Conservation (phyloP, 1,140 invertebrate species). For the Papilio polytes region DNA sequence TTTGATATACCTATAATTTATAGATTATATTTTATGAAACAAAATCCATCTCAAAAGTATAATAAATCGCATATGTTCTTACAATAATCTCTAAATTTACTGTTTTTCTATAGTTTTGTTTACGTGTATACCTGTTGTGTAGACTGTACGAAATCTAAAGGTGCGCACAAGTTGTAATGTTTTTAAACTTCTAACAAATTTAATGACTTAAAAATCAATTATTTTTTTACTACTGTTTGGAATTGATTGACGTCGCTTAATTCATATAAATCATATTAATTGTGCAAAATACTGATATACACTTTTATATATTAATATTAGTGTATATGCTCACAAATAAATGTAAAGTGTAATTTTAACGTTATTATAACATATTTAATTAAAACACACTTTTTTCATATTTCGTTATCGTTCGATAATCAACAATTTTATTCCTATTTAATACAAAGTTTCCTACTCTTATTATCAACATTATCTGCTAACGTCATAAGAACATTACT, state of each 20-base stretch:
- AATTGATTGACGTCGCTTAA: constrained; percentile 21
- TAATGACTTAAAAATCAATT: constrained; percentile 37
- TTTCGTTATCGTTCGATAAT: neutral
- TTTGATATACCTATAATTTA: neutral
- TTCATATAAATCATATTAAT: constrained; percentile 37
- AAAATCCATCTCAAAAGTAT: too few relatives aligned
- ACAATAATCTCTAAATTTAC: neutral
- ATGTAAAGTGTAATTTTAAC: neutral
- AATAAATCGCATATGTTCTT: neutral
- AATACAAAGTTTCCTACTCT: neutral
- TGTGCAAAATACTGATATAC: constrained; percentile 31
- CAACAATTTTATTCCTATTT: neutral
- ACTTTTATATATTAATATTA: constrained; percentile 29
- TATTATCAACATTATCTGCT: too few relatives aligned
- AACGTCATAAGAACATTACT: too few relatives aligned
- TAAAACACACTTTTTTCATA: neutral
- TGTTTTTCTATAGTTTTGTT: neutral
- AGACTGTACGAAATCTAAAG: constrained; percentile 27
- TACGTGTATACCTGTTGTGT: neutral
- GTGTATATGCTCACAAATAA: neutral
- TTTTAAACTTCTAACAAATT: constrained; percentile 34
- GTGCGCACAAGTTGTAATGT: constrained; percentile 21
- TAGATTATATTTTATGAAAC: too few relatives aligned
- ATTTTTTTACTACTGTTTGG: constrained; percentile 39
- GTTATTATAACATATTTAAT: constrained; percentile 18